Percentiles rank a stretch among this genome's conserved stretches.
Evolutionary conservation across 2,888 invertebrate species (phyloP).

Genomic region (Drosophila neonasuta): DNA sequence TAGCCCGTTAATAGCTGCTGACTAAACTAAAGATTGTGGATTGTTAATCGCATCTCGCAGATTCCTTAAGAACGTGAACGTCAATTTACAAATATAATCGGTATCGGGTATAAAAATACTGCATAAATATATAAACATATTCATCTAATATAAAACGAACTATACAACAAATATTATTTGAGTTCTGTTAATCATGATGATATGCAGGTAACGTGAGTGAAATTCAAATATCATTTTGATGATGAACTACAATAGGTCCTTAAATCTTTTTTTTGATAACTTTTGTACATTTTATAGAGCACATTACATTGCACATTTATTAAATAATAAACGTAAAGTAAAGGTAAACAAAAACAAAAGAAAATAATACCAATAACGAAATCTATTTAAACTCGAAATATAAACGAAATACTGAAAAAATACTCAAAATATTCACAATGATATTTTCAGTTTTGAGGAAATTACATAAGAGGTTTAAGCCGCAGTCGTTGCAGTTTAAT

Average conservation of each 20-base stretch:
- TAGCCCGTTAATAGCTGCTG: slow-evolving; percentile 35
- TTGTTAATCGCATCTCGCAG: too few relatives aligned
- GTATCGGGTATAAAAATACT: too few relatives aligned
- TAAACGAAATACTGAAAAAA: slow-evolving; percentile 22
- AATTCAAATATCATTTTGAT: slow-evolving; percentile 28
- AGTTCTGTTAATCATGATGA: too few relatives aligned
- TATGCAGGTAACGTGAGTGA: neutral
- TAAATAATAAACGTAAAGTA: slow-evolving; percentile 67
- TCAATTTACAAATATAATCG: too few relatives aligned
- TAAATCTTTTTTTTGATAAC: neutral
- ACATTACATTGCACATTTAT: slow-evolving; percentile 66
- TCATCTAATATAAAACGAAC: too few relatives aligned
- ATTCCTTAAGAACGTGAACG: too few relatives aligned
- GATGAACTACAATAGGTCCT: neutral
- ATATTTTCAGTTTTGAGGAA: slow-evolving; percentile 68
- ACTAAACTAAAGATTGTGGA: neutral
- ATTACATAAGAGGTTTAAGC: slow-evolving; percentile 61
- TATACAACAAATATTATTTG: too few relatives aligned
- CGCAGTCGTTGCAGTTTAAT: slow-evolving; percentile 64
- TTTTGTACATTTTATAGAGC: neutral
- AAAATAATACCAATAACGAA: slow-evolving; percentile 34
- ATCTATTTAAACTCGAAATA: slow-evolving; percentile 18
- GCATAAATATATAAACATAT: too few relatives aligned
- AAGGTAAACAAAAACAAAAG: slow-evolving; percentile 63
- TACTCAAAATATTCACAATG: slow-evolving; percentile 41